Conservation (phyloP, 1,140 invertebrate genomes). For the Euschistus heros region DNA sequence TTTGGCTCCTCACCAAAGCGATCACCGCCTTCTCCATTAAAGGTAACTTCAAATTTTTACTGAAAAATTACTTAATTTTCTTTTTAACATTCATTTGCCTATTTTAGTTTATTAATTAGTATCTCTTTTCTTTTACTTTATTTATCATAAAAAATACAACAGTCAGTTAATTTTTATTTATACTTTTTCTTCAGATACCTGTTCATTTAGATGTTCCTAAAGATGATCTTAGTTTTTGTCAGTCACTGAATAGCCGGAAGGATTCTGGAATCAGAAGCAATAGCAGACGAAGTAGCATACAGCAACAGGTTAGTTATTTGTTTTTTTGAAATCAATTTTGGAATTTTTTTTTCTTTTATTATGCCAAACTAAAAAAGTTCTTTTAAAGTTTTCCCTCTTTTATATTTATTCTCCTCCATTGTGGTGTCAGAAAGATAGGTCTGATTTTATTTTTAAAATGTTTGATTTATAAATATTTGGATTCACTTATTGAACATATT, state of each 20-base stretch:
- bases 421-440: too few relatives aligned
- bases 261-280: conserved; percentile 78
- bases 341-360: too few relatives aligned
- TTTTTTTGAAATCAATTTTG: conserved; percentile 14
- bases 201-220: conserved; percentile 25
- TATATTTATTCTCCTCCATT: too few relatives aligned
- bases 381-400: too few relatives aligned
- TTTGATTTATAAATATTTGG: too few relatives aligned
- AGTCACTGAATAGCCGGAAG: conserved; percentile 69
- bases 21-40: background rate
- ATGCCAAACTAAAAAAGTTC: too few relatives aligned
- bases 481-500: too few relatives aligned
- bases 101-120: too few relatives aligned
- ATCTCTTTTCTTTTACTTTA: too few relatives aligned
- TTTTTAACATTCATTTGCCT: too few relatives aligned
- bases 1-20: background rate
- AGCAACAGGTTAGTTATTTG: conserved; percentile 53
- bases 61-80: background rate
- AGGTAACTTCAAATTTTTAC: background rate
- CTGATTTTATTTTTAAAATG: too few relatives aligned
- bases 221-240: conserved; percentile 56
- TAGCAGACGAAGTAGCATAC: conserved; percentile 70
- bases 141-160: too few relatives aligned
- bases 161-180: background rate
- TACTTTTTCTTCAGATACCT: conserved; percentile 11